These are phyloP conservation scores for Neoaliturus tenellus DNA, from an alignment of 2,888 invertebrate species.

Conservation along the genomic window DNA sequence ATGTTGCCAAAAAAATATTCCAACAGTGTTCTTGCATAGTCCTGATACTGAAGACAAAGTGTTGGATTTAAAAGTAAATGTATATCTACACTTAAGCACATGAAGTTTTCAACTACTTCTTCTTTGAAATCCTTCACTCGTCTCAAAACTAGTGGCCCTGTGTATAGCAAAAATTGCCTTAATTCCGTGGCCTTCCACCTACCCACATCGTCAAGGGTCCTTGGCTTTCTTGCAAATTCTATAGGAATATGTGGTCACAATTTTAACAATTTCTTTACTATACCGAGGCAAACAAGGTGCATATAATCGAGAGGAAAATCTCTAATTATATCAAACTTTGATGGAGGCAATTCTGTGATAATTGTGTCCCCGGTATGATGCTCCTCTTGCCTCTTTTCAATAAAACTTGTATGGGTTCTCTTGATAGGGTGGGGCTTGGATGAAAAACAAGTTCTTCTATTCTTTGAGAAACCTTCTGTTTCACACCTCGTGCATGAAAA, in stretches of 20 bases:
- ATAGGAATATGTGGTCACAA: conserved; percentile 62
- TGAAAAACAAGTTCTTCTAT: conserved; percentile 57
- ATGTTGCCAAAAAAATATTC: conserved; percentile 58
- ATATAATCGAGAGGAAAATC: conserved; percentile 65
- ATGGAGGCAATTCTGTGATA: conserved; percentile 65
- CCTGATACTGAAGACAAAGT: conserved; percentile 57
- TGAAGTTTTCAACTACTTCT: too few species aligned
- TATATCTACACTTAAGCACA: conserved; percentile 63
- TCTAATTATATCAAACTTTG: conserved; percentile 67
- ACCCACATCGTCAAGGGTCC: conserved; percentile 65
- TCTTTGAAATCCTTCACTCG: too few species aligned
- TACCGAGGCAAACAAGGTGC: conserved; percentile 69
- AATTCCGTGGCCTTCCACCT: conserved; percentile 69
- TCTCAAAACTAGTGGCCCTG: conserved; percentile 67
- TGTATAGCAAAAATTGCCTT: conserved; percentile 67
- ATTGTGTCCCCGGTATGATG: conserved; percentile 62
- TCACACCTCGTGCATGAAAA: conserved; percentile 61
- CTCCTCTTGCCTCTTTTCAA: conserved; percentile 61
- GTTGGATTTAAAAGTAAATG: conserved; percentile 61
- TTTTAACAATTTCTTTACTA: conserved; percentile 66
- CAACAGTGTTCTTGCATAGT: conserved; percentile 66
- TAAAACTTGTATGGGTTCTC: conserved; percentile 62
- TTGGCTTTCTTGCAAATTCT: conserved; percentile 67
- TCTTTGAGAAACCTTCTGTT: conserved; percentile 53
- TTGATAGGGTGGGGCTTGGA: background rate